Evolutionary conservation across 2,797 vertebrate species (phyloP).

Genomic region (Anguilla megastoma): DNA sequence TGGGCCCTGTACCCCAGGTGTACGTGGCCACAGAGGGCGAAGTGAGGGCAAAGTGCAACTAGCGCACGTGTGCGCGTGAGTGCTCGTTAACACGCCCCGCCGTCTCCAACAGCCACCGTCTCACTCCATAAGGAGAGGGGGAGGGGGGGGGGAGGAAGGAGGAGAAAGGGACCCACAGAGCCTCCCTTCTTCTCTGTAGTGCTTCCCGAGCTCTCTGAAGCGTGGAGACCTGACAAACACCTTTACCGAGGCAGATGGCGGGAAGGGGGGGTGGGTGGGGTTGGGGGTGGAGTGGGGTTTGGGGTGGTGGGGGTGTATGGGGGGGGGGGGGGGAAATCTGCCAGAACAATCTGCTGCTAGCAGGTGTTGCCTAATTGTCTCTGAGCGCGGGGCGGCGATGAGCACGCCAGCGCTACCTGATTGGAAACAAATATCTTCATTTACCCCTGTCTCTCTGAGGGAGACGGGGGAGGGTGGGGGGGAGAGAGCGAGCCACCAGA

Average conservation of each 20-base stretch:
- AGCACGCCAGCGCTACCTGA: slow-evolving; percentile 65
- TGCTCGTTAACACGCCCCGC: slow-evolving; percentile 7
- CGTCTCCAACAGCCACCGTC: not conserved
- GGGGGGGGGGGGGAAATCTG: slow-evolving; percentile 69
- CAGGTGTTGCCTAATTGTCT: slow-evolving; percentile 82
- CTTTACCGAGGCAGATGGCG: slow-evolving; percentile 76
- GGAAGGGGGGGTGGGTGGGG: slow-evolving; percentile 64
- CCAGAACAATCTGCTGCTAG: slow-evolving; percentile 78
- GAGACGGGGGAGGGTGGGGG: slow-evolving; percentile 34
- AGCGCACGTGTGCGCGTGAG: not conserved
- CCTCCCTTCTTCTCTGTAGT: slow-evolving; percentile 51
- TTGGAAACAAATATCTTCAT: slow-evolving; percentile 56
- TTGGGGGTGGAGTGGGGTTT: slow-evolving; percentile 42
- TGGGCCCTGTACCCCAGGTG: not conserved
- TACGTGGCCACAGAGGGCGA: not conserved
- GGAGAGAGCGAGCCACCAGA: slow-evolving; percentile 42
- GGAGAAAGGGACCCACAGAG: not conserved
- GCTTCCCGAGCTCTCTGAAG: slow-evolving; percentile 56
- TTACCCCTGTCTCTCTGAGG: slow-evolving; percentile 39
- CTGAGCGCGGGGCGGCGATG: slow-evolving; percentile 71
- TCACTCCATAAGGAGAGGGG: not conserved
- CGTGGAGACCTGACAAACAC: slow-evolving; percentile 69
- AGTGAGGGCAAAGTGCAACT: not conserved
- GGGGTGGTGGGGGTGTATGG: slow-evolving; percentile 62
- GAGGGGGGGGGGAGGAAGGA: not conserved